phyloP scores from a whole-genome alignment of 2,888 invertebrate genomes.

The Patella depressa region DNA sequence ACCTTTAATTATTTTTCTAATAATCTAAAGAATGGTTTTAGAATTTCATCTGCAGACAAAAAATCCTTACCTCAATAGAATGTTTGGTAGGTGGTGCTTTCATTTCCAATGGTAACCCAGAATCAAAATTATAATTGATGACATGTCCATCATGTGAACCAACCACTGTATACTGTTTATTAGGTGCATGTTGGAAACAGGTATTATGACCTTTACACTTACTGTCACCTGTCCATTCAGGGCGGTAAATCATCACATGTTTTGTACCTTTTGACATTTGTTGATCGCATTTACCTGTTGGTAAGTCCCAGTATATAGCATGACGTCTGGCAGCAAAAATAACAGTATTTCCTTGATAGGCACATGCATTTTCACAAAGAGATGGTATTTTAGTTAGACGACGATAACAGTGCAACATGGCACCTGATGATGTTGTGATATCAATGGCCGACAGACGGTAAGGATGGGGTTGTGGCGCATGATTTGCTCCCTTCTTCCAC shows the following conservation, averaged over 20 bases:
- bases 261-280: conserved; percentile 40
- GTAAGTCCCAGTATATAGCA: conserved; percentile 60
- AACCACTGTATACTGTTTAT: conserved; percentile 41
- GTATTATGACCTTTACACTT: conserved; percentile 43
- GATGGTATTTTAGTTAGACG: conserved; percentile 57
- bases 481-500: conserved; percentile 47
- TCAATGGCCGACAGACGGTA: conserved; percentile 55
- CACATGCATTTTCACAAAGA: conserved; percentile 46
- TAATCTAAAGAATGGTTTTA: no score
- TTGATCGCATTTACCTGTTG: conserved; percentile 60
- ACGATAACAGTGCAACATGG: conserved; percentile 47
- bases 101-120: conserved; percentile 47
- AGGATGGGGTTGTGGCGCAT: conserved; percentile 49
- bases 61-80: conserved; percentile 46
- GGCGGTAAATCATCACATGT: conserved; percentile 50
- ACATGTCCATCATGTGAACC: conserved; percentile 62
- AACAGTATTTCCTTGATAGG: conserved; percentile 52
- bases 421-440: conserved; percentile 46
- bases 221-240: conserved; percentile 43
- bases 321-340: conserved; percentile 50
- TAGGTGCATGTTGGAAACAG: conserved; percentile 37
- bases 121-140: conserved; percentile 47
- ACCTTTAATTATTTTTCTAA: no score
- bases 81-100: conserved; percentile 51
- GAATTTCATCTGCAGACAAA: no score